Evolutionary conservation across 2,113 vertebrate genomes (phyloP).

Genomic region (Athene noctua): DNA sequence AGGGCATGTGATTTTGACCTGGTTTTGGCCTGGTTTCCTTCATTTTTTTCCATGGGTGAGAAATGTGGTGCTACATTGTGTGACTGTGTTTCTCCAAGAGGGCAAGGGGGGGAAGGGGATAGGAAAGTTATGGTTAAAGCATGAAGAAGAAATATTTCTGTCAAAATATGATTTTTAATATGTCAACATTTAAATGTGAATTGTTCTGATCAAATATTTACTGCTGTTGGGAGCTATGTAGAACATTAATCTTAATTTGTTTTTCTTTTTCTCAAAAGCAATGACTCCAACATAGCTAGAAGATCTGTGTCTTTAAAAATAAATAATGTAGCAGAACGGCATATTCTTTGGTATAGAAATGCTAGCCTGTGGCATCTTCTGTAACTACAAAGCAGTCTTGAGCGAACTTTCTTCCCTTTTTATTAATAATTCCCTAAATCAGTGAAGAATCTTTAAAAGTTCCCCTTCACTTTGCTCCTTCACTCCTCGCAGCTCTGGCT

Average conservation of each 20-base stretch:
- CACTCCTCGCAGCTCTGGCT: not conserved
- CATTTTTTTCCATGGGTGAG: not conserved
- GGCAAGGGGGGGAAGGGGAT: not conserved
- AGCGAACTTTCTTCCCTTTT: conserved; percentile 43
- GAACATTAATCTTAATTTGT: conserved; percentile 43
- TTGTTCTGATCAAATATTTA: conserved; percentile 70
- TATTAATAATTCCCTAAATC: conserved; percentile 46
- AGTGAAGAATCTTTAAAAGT: conserved; percentile 43
- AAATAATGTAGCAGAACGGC: conserved; percentile 34
- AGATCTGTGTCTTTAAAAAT: conserved; percentile 64
- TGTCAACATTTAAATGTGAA: conserved; percentile 60
- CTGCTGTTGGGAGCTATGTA: conserved; percentile 38
- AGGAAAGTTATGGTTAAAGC: not conserved
- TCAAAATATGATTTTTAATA: conserved; percentile 32
- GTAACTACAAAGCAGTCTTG: not conserved
- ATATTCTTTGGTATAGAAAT: not conserved
- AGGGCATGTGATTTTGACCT: not conserved
- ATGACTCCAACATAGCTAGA: not conserved
- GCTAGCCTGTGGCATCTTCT: conserved; percentile 2
- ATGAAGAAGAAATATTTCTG: not conserved
- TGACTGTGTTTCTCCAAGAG: not conserved
- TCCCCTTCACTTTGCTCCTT: not conserved
- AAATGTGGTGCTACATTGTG: not conserved
- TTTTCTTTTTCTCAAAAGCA: conserved; percentile 68
- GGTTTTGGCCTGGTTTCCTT: not conserved